These are phyloP conservation scores for Augochlorella aurata DNA, from an alignment of 2,888 invertebrate genomes.

Conservation along the genomic window DNA sequence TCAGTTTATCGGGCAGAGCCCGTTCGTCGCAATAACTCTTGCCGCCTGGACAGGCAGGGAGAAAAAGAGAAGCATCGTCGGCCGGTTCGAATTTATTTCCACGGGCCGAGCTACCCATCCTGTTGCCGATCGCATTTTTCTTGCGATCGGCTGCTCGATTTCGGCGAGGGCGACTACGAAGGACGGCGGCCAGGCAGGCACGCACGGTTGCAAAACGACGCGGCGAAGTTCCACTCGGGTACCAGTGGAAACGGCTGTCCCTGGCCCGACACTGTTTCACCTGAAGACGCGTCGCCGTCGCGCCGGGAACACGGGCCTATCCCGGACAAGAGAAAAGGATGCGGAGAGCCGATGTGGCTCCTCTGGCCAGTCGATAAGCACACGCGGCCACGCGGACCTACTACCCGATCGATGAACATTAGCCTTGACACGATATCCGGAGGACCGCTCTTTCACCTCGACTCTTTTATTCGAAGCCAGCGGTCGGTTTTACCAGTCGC, in stretches of 20 bases:
- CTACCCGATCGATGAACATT: slow-evolving; percentile 76
- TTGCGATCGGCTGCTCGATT: neutral
- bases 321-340: slow-evolving; percentile 31
- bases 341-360: slow-evolving; percentile 30
- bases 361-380: slow-evolving; percentile 70
- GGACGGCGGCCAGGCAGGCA: no score
- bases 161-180: neutral
- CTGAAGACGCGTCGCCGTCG: neutral
- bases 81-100: neutral
- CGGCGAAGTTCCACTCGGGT: slow-evolving; percentile 13
- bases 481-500: slow-evolving; percentile 34
- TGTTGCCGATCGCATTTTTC: neutral
- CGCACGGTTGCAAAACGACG: slow-evolving; percentile 11
- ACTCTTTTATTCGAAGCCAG: slow-evolving; percentile 44
- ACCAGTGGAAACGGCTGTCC: slow-evolving; percentile 29
- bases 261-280: slow-evolving; percentile 25
- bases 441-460: slow-evolving; percentile 65
- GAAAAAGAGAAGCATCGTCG: neutral
- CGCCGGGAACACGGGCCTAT: neutral
- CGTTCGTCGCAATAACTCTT: neutral
- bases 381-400: slow-evolving; percentile 61
- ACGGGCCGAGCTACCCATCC: neutral
- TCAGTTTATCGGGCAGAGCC: neutral
- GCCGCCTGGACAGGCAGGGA: neutral
- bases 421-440: slow-evolving; percentile 77